phyloP scores from a whole-genome alignment of 2,113 vertebrate species.

The Clarias magur region DNA sequence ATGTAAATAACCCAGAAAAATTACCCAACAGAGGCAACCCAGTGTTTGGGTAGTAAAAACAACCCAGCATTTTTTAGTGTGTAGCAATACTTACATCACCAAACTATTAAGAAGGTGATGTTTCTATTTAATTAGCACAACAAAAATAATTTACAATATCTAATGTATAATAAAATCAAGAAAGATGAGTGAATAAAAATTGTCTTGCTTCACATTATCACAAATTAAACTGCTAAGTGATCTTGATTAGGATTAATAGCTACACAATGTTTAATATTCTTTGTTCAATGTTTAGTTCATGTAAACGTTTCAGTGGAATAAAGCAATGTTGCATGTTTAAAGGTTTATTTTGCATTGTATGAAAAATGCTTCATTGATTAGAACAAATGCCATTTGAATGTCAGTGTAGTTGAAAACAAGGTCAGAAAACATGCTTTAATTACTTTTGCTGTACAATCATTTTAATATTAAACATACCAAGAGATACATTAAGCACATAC shows the following conservation, averaged over 20 bases:
- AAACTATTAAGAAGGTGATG: neutral
- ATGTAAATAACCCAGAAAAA: too few species aligned
- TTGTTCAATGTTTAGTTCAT: neutral
- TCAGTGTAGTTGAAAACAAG: neutral
- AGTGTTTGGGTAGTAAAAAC: too few species aligned
- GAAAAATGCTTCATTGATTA: neutral
- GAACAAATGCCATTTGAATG: neutral
- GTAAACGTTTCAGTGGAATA: neutral
- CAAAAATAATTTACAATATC: neutral
- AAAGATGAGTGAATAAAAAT: neutral
- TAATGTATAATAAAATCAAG: constrained; percentile 20
- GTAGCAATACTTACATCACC: neutral
- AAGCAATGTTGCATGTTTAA: neutral
- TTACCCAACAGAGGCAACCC: too few species aligned
- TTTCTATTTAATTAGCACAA: constrained; percentile 21
- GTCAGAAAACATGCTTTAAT: neutral
- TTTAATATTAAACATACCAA: neutral
- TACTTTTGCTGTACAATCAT: neutral
- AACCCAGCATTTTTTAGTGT: too few species aligned
- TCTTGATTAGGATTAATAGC: constrained; percentile 28
- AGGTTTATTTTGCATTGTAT: neutral
- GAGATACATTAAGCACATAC: neutral
- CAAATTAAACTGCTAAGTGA: constrained; percentile 21
- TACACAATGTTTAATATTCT: neutral
- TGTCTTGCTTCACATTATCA: neutral